These are phyloP conservation scores for Herminia tarsipennalis DNA, from an alignment of 2,888 invertebrate genomes.

Conservation along the genomic window DNA sequence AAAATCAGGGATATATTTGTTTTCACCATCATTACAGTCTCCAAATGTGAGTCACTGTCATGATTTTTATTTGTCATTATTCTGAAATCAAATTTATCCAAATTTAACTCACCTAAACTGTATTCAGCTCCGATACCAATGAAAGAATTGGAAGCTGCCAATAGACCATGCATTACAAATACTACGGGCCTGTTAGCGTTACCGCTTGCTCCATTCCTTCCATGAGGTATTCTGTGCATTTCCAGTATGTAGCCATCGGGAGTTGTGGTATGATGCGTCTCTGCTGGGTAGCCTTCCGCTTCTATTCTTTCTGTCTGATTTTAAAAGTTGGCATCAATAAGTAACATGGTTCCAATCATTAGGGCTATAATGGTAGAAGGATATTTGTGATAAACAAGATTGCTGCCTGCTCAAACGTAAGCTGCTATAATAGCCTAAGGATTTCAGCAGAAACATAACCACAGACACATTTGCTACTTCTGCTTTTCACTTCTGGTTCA, in stretches of 20 bases:
- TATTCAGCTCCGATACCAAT: conserved; percentile 50
- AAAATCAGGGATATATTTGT: background rate
- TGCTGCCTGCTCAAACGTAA: too few species aligned
- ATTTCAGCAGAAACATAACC: too few species aligned
- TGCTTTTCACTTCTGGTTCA: too few species aligned
- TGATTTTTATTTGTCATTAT: background rate
- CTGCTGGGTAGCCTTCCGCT: conserved; percentile 57
- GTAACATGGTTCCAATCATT: background rate
- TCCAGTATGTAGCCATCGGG: conserved; percentile 63
- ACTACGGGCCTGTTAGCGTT: conserved; percentile 43
- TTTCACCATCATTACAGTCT: background rate
- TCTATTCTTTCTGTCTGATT: background rate
- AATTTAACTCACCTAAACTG: conserved; percentile 50
- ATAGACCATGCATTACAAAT: conserved; percentile 61
- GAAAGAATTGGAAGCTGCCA: conserved; percentile 50
- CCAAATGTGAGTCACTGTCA: background rate
- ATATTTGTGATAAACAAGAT: background rate
- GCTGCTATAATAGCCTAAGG: too few species aligned
- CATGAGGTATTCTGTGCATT: conserved; percentile 61
- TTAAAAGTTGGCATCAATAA: background rate
- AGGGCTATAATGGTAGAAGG: background rate
- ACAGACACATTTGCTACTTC: too few species aligned
- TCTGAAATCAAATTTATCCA: background rate
- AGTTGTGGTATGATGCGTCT: conserved; percentile 56
- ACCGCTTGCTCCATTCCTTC: conserved; percentile 46